Base-by-base conservation (phyloP, 2,113 vertebrate genomes). In the Puntigrus tetrazona region DNA sequence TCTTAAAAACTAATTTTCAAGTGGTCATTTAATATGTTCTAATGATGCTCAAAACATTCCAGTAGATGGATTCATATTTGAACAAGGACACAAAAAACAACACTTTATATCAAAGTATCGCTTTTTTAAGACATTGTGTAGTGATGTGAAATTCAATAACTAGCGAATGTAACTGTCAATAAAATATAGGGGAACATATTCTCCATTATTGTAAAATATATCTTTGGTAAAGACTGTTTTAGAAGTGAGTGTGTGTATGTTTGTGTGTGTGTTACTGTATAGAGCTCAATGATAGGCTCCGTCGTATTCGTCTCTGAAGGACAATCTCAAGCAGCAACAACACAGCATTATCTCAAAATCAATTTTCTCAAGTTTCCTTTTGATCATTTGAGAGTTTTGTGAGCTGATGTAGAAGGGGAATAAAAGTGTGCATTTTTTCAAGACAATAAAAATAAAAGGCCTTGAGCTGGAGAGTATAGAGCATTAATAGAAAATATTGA, bases 401-500 rank as follows among this genome's bases (percentile, higher is more conserved):
- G 61, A 31, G 61, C 59, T 83, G 65, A 63, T 75, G 43, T 5
- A 4, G 55, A 27, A 14, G 52, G 29, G 31, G 31, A 61, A 59
- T 73, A 16, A 41, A 27, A 20, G 34, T 50, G 59, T 45, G 11
- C 8, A 52, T 11, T 52, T 31, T 79, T 50, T 59, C 47, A 45
- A 59, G 70, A 87, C 87, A 82, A 89, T 81, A 78, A 82, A 88
- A 86, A 86, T 84, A 88, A 83, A 72, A 85, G 43, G 83, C 85
- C 74, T 85, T 55, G 55, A 76, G 70, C 63, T 55, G 72, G n/a
- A 69, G 75, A 73, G 65, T 65, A 80, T 25, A 82, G 16, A 77
- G 79, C 27, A 34, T 67, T 83, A 86, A 88, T 86, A 74, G 50
- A 70, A 86, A 83, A 86, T 88, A 88, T 88, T 82, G 83, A 88